Base-by-base conservation (phyloP, 2,797 vertebrate species). In the Poecilia velifera region DNA sequence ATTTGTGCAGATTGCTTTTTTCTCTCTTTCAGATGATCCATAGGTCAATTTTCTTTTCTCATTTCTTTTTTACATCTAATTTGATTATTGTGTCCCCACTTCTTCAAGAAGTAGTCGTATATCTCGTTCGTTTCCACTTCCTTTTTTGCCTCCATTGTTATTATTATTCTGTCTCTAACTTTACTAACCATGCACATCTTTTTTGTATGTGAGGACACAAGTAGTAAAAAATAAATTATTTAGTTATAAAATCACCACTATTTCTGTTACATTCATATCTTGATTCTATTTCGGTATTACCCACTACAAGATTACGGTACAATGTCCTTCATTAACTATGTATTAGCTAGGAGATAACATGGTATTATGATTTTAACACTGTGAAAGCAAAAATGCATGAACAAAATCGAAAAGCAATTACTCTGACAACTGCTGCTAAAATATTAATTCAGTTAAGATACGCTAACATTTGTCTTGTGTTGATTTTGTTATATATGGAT, bases 121-220 rank as follows among this genome's bases (percentile, higher is more conserved):
- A 62, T 28, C 28, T 64, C 3, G 31, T 73, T 18, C 22, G 64
- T 77, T 76, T 36, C 13, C 22, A 14, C n/a, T 55, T 45, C 64
- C 18, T 49, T 45, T 78, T 82, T 76, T 51, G 62, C 72, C 75
- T 74, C 74, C 46, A 4, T 53, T 53, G 20, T 22, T 41, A 25
- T 82, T 66, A 87, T 80, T 77, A 53, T 74, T 34, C 80, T 86
- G n/a, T 66, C 47, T 84, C 82, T 76, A 80, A 82, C 77, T 79
- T 72, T 53, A 45, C 22, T 25, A 74, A 36, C 53, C 25, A 14
- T 51, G 7, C 53, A 59, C 49, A 74, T 75, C 57, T 62, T 45
- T 36, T 36, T 5, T 22, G 0, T 43, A n/a, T 18, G 6, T 62
- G 31, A 62, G 34, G 59, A 25, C 62, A 47, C 71, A 71, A 28